These are phyloP conservation scores for Eumaeus atala DNA, from an alignment of 1,140 invertebrate species.

Conservation along the genomic window DNA sequence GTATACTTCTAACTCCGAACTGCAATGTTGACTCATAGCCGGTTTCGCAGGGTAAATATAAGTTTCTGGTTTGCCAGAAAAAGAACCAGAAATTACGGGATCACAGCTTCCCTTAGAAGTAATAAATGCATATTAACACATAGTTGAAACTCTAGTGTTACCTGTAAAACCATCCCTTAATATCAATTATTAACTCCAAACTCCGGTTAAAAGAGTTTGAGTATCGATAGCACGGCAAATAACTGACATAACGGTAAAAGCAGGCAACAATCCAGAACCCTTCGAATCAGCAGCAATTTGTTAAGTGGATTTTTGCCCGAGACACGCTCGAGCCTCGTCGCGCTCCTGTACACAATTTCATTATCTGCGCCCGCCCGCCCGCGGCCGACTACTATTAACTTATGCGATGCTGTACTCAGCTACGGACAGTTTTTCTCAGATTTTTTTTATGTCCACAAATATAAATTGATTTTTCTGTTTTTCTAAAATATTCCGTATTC, in stretches of 20 bases:
- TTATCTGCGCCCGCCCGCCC: constrained; percentile 63
- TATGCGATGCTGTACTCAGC: constrained; percentile 55
- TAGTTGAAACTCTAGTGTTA: no score
- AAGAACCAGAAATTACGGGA: no score
- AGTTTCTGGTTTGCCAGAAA: no score
- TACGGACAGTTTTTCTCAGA: constrained; percentile 47
- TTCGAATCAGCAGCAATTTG: constrained; percentile 74
- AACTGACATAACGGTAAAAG: constrained; percentile 66
- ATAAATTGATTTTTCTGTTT: no score
- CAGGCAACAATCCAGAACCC: constrained; percentile 69
- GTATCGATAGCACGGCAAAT: constrained; percentile 57
- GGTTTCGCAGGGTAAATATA: no score
- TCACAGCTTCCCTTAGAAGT: no score
- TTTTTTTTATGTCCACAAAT: constrained; percentile 30
- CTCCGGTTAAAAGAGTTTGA: constrained; percentile 35
- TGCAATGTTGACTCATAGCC: no score
- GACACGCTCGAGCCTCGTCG: constrained; percentile 70
- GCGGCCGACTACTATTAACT: constrained; percentile 63
- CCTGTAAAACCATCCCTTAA: no score
- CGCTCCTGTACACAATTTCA: constrained; percentile 73
- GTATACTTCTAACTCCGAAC: no score
- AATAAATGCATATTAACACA: no score
- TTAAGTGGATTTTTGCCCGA: constrained; percentile 74
- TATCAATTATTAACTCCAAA: constrained; percentile 1
- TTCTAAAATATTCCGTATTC: no score